These are phyloP conservation scores for Maniola hyperantus DNA, from an alignment of 2,888 invertebrate genomes.

Conservation along the genomic window DNA sequence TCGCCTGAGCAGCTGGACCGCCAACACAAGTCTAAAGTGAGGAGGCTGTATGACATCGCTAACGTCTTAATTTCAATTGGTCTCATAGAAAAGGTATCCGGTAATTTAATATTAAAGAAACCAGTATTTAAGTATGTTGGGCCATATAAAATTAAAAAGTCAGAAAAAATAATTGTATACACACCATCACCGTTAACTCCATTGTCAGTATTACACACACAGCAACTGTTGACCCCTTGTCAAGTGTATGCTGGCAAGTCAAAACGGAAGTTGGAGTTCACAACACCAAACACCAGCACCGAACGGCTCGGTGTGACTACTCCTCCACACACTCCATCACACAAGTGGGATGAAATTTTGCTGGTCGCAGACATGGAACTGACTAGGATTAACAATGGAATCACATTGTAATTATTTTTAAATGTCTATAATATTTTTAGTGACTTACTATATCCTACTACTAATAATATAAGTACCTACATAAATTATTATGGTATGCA, in stretches of 20 bases:
- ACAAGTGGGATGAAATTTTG: constrained; percentile 82
- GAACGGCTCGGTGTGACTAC: constrained; percentile 67
- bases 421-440: constrained; percentile 22
- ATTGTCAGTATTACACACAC: constrained; percentile 56
- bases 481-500: neutral
- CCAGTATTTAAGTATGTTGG: constrained; percentile 87
- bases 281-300: constrained; percentile 64
- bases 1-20: constrained; percentile 79
- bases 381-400: constrained; percentile 79
- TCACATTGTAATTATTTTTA: constrained; percentile 59
- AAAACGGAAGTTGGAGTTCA: constrained; percentile 76
- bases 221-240: constrained; percentile 56
- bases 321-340: constrained; percentile 74
- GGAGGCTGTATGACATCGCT: constrained; percentile 90
- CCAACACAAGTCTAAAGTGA: constrained; percentile 86
- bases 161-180: constrained; percentile 54
- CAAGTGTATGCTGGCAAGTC: constrained; percentile 69
- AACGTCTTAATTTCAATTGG: constrained; percentile 89
- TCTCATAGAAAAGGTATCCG: constrained; percentile 86
- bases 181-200: constrained; percentile 73
- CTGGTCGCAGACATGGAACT: constrained; percentile 83
- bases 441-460: constrained; percentile 9
- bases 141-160: constrained; percentile 68
- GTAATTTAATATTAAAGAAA: constrained; percentile 83
- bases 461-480: too few species aligned